These are phyloP conservation scores for Caenorhabditis macrosperma DNA, from an alignment of 2,888 invertebrate species.

Conservation along the genomic window DNA sequence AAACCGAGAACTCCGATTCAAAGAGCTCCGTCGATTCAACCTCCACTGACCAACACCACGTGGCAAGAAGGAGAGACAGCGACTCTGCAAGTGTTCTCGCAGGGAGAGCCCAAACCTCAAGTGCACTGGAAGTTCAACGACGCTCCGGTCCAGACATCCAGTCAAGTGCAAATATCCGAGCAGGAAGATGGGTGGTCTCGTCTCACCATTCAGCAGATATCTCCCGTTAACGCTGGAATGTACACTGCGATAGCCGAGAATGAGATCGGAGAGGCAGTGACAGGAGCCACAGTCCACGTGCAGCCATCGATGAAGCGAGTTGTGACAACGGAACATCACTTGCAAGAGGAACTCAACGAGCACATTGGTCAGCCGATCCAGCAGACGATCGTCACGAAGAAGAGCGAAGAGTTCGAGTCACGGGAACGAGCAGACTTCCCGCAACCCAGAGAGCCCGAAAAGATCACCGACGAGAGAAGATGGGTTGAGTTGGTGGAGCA, in stretches of 20 bases:
- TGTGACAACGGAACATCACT: constrained; percentile 50
- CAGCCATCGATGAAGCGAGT: constrained; percentile 46
- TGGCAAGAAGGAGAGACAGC: constrained; percentile 74
- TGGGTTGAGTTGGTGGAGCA: constrained; percentile 65
- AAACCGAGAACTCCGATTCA: constrained; percentile 52
- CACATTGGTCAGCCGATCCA: constrained; percentile 51
- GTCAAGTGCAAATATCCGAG: constrained; percentile 61
- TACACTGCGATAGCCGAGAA: constrained; percentile 91
- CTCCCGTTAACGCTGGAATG: constrained; percentile 81
- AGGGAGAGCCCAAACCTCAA: constrained; percentile 75
- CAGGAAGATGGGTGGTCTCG: constrained; percentile 78
- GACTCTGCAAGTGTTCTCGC: constrained; percentile 70
- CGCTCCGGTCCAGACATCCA: constrained; percentile 61
- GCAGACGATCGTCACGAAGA: constrained; percentile 49
- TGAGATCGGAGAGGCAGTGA: constrained; percentile 91
- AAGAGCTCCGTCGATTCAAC: constrained; percentile 72
- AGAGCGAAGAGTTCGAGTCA: constrained; percentile 30
- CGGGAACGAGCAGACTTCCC: constrained; percentile 45
- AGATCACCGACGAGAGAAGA: constrained; percentile 59
- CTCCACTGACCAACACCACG: constrained; percentile 74
- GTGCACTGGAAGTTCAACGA: constrained; percentile 79
- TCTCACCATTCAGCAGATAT: constrained; percentile 68
- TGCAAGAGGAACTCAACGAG: constrained; percentile 58
- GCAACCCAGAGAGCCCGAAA: constrained; percentile 50
- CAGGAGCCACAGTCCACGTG: constrained; percentile 87